Base-by-base conservation (phyloP, 2,113 vertebrate species). In the Myanophis thanlyinensis region DNA sequence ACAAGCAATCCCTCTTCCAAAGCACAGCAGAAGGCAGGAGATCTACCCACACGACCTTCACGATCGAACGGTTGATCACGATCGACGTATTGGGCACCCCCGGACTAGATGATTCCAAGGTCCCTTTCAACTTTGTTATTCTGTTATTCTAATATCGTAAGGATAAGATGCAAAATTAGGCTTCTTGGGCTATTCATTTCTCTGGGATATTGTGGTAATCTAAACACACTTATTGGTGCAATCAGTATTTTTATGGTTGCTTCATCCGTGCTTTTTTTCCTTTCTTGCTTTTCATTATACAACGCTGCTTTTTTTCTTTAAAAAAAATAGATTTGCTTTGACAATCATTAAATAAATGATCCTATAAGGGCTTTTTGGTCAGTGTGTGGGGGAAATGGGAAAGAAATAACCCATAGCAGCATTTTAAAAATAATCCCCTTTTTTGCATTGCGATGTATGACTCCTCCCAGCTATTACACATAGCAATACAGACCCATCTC, bases 281-380 rank as follows among this genome's bases (percentile, higher is more conserved):
- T 35, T 40, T 6, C 67, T 80, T 80, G 67, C n/a, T 80, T 80
- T 80, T 80, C 15, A 40, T 80, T 40, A 40, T 40, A 80, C 6
- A 80, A 6, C 67, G 48, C 11, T 23, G 44, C 25, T 23, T 44
- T 12, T 51, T 87, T n/a, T 25, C n/a, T n/a, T n/a, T n/a, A n/a
- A 20, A 51, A 48, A 47, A 27, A 46, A 95, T 51, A 12, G 4
- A 0, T 0, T 0, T 0, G 1, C 27, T 96, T 90, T 92, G 91
- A 96, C 59, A n/a, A 90, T 23, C 1, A 22, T 7, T 25, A 30
- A 90, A 48, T 25, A 85, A 46, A 53, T 87, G 87, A 91, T 95
- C 30, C 54, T 89, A 2, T 86, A 22, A 52, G 5, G 5, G 1
- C 5, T 90, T 90, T 91, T 54, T 22, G n/a, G n/a, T n/a, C n/a